Evolutionary conservation across 2,797 vertebrate genomes (phyloP), one percentile per base, ranked within the genome.

Genomic region (Lerista edwardsae): DNA sequence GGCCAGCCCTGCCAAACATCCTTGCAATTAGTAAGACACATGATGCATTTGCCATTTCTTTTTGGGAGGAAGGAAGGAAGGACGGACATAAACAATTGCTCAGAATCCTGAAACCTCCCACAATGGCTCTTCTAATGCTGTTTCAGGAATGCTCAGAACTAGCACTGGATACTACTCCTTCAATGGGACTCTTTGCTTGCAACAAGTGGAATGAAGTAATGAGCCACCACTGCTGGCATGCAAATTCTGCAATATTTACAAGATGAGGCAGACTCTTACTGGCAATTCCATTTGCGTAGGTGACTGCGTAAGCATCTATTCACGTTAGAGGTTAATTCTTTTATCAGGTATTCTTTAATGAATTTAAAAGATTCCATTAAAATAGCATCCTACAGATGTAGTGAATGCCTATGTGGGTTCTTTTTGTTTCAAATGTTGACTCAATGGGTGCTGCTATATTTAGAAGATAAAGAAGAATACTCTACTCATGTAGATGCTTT

Each of bases 381-480:
- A 91, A 29, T 15, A 6, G 82, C 91, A 94, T 71, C 79, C 15
- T 78, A 93, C 79, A 79, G 87, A 89, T 93, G 94, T 78, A 0
- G 0, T 87, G 0, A 0, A 67, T 84, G 65, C 47, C 41, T 88
- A 84, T 19, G 0, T 77, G 87, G 92, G 86, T 91, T 90, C 89
- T 91, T 92, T 87, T 86, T 89, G 71, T 88, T 92, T 91, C 86
- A 94, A 93, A 94, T 89, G 91, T 90, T 94, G 75, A 93, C 91
- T 93, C 84, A 92, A 88, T 88, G 86, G 87, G 91, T 0, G 3
- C 87, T 86, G 78, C 90, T 94, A 94, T 93, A 93, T 93, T 93
- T 94, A 93, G 91, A 93, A 90, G 59, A 25, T 34, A 87, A 84
- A 82, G 44, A 93, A 64, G 74, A 90, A 80, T 84, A 83, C 47